These are phyloP conservation scores for Bellardia bayeri DNA, from an alignment of 2,888 invertebrate genomes.

Conservation along the genomic window DNA sequence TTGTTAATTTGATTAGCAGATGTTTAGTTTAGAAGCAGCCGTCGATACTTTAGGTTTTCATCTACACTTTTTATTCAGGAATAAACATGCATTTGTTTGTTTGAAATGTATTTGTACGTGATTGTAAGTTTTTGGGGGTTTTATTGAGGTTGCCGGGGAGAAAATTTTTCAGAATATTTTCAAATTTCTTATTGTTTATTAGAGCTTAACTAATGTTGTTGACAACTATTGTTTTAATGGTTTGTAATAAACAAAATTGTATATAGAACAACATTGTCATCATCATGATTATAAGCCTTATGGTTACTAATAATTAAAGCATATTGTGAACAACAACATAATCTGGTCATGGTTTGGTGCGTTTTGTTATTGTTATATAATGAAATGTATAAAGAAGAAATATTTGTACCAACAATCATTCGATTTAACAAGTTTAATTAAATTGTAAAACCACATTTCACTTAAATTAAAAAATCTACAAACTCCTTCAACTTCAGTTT, in stretches of 20 bases:
- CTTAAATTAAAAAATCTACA: too few species aligned
- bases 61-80: conserved; percentile 16
- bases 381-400: neutral
- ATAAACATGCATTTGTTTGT: conserved; percentile 16
- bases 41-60: conserved; percentile 11
- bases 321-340: neutral
- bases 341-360: conserved; percentile 54
- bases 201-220: conserved; percentile 67
- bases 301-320: neutral
- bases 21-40: conserved; percentile 46
- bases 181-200: conserved; percentile 66
- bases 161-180: neutral
- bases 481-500: too few species aligned
- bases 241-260: conserved; percentile 16
- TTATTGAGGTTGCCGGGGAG: neutral
- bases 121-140: neutral
- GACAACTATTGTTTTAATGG: conserved; percentile 42
- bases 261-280: conserved; percentile 35
- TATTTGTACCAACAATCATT: too few species aligned
- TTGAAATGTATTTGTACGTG: neutral
- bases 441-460: too few species aligned
- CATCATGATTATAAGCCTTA: conserved; percentile 2
- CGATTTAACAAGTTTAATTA: too few species aligned
- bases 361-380: conserved; percentile 19
- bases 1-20: conserved; percentile 67